Base-by-base conservation (phyloP, 2,113 vertebrate species). In the Pimephales promelas region DNA sequence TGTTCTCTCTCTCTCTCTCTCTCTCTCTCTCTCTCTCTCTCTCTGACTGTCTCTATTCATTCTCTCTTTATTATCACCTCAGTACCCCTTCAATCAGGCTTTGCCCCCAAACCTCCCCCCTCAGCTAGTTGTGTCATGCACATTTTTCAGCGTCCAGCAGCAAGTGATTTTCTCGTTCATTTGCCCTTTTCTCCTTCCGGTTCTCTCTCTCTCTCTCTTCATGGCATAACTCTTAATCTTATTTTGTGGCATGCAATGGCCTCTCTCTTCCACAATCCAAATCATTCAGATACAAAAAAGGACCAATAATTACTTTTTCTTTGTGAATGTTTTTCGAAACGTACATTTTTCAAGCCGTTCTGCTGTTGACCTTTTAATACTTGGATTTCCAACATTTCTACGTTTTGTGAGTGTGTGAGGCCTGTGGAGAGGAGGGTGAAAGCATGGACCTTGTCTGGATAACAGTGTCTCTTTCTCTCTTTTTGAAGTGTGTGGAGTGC, bases 121-220 rank as follows among this genome's bases (percentile, higher is more conserved):
- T 28, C 61, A 47, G 66, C 70, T 70, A 24, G 52, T 82, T 86
- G 72, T 75, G 61, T 86, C 59, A 75, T 54, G 34, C 61, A 40
- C 10, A 72, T 49, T 79, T 85, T 85, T 79, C 84, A 61, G 45
- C 54, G 84, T 74, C 83, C 45, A 82, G 84, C 81, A 76, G 59
- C 86, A 59, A 16, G 54, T n/a, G 81, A 87, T 86, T 86, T 87
- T 85, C 68, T 83, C 83, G 52, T 54, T 78, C 84, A 56, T 81
- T 86, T 56, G 62, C 70, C 71, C 22, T 66, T 77, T 79, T 83
- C 59, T 75, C 64, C 49, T 77, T 59, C 86, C 66, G 45, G 28
- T 34, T 59, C 56, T 26, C 22, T 26, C 26, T n/a, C n/a, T 40
- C 36, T 62, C 24, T 47, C 57, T 66, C 28, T 45, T 54, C 18